Base-by-base conservation (phyloP, 2,113 vertebrate genomes). In the Colistium nudipinnis region DNA sequence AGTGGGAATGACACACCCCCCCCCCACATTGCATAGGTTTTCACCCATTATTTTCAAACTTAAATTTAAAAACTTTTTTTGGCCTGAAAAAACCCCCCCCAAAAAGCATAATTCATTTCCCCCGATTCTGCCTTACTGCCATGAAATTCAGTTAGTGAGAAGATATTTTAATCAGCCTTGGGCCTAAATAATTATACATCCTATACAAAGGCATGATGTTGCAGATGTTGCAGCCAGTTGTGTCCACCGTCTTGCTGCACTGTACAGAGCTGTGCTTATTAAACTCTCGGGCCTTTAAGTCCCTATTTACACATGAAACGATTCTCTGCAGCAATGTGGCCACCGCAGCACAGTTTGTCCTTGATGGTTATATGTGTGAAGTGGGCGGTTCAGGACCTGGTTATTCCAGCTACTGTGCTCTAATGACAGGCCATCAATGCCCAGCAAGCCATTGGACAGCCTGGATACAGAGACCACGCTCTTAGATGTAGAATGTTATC, bases 401-500 rank as follows among this genome's bases (percentile, higher is more conserved):
- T 69, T 76, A 20, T 74, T 66, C 8, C 2, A 72, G 62, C 66
- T 28, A 52, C 70, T 62, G 66, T 80, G 53, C 45, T 61, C 41
- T 66, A 62, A 51, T 82, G 66, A 78, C 56, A 77, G 78, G 43
- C 65, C 62, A 3, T 71, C 3, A 64, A 67, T 70, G n/a, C n/a
- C n/a, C n/a, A n/a, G n/a, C 78, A 51, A 55, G 28, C 62, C 84
- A 60, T 68, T 68, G 75, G 77, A 84, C 33, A 33, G 82, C 53
- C 64, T 3, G 73, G 70, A 53, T 62, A 24, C 53, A 60, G 55
- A 79, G 75, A 55, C n/a, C 78, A 73, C 56, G 74, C 77, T 74
- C 69, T 80, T 79, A 82, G 76, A 87, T 76, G 85, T 67, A 54
- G 68, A 65, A 53, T 8, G 78, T 88, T 88, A 88, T 90, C 85